Base-by-base conservation (phyloP, 2,888 invertebrate species). In the Deilephila elpenor region DNA sequence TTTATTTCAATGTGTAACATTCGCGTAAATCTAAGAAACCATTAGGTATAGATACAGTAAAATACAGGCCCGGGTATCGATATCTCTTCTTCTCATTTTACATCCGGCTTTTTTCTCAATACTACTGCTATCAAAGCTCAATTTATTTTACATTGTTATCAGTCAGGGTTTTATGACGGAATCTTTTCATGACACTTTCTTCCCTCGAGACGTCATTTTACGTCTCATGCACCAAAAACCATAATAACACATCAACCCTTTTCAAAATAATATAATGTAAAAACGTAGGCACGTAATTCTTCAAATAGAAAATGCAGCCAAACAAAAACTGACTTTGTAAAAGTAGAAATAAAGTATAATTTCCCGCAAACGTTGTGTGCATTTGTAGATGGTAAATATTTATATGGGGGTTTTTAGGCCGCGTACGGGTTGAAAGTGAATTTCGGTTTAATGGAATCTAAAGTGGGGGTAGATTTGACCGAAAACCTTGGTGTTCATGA, bases 371-470 rank as follows among this genome's bases (percentile, higher is more conserved):
- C 44, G 67, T 67, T 83, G 67, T 72, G 79, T 74, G 73, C 77
- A 79, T 83, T 84, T 83, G 79, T 70, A 75, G 72, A 71, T 78
- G 79, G 84, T 89, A 87, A 89, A 89, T 89, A 89, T 89, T 88
- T 88, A 88, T 88, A 82, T 78, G 85, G 83, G 82, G 82, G 82
- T 82, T 85, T 84, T 56, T 56, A 56, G 56, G 56, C 82, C 83
- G 79, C 80, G 64, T 44, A 64, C 78, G 78, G 77, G 78, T 67
- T 44, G 67, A 67, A 67, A 67, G 67, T 67, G 51, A 67, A 67
- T 67, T 51, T 67, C 80, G 83, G 79, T 84, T 84, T 89, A 89
- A 91, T 89, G 88, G 89, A 86, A 86, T 85, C 86, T 80, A 77
- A 80, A 84, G 86, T 83, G 84, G 82, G 80, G 76, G 78, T 76